phyloP scores from a whole-genome alignment of 2,113 vertebrate species.

The Indicator indicator region DNA sequence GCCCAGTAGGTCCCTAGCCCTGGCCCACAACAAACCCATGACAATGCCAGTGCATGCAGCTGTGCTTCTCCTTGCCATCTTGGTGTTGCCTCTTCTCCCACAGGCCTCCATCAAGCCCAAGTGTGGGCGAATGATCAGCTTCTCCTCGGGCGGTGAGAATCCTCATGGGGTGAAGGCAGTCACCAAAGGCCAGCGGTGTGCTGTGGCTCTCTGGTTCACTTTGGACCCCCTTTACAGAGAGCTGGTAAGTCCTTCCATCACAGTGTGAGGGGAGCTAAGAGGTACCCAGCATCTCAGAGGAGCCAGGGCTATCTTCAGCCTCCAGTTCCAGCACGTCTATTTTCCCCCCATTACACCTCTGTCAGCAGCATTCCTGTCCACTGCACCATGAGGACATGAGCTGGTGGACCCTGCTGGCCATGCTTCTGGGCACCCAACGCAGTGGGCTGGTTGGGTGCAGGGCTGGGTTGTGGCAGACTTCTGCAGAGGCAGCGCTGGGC shows the following conservation, averaged over 20 bases:
- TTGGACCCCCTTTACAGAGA: constrained; percentile 93
- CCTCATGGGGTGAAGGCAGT: constrained; percentile 94
- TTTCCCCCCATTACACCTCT: too few relatives aligned
- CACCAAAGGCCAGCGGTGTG: constrained; percentile 92
- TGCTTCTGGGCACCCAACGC: background rate
- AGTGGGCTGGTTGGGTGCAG: background rate
- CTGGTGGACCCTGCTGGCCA: background rate
- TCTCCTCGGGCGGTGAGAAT: constrained; percentile 95
- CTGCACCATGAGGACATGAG: background rate
- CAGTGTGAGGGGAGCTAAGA: rapidly evolving
- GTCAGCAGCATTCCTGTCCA: background rate
- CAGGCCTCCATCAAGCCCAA: constrained; percentile 93
- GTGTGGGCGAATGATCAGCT: constrained; percentile 95
- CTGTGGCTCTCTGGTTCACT: constrained; percentile 95
- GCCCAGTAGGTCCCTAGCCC: background rate
- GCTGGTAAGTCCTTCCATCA: constrained; percentile 77
- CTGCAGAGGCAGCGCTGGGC: background rate
- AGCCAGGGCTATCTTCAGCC: background rate
- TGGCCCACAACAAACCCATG: background rate
- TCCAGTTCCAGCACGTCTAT: background rate
- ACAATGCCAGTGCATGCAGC: background rate
- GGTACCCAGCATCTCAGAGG: background rate
- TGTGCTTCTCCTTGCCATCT: background rate
- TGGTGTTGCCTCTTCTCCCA: background rate
- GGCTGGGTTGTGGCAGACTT: background rate